These are phyloP conservation scores for Torymus texanus DNA, from an alignment of 2,888 invertebrate genomes.

Conservation along the genomic window DNA sequence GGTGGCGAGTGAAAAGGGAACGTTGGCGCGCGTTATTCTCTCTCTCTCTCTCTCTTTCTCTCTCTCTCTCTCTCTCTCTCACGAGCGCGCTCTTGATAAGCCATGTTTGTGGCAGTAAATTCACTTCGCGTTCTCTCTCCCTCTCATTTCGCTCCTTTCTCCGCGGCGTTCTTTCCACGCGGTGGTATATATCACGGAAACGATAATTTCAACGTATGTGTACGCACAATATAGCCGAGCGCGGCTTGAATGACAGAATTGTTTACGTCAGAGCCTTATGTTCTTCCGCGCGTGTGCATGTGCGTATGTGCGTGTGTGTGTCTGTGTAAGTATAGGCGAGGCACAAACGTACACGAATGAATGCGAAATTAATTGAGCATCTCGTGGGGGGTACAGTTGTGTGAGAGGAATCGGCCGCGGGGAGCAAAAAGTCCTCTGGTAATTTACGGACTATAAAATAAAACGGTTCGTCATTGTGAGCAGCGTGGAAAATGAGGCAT, in stretches of 20 bases:
- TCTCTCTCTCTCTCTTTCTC: too few relatives aligned
- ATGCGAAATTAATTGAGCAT: too few relatives aligned
- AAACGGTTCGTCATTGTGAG: background rate
- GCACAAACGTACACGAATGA: too few relatives aligned
- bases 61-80: too few relatives aligned
- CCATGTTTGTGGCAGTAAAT: constrained; percentile 29
- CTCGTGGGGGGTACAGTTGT: too few relatives aligned
- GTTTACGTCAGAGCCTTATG: constrained; percentile 20
- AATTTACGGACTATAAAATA: constrained; percentile 1
- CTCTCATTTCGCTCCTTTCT: constrained; percentile 2
- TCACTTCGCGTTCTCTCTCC: background rate
- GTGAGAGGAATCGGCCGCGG: too few relatives aligned
- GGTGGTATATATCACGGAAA: constrained; percentile 8
- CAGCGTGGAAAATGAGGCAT: too few relatives aligned
- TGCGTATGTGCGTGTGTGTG: constrained; percentile 8
- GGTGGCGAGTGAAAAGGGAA: constrained; percentile 17
- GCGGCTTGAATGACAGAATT: constrained; percentile 20
- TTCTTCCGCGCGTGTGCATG: too few relatives aligned
- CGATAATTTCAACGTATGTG: constrained; percentile 21
- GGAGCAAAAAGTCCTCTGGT: too few relatives aligned
- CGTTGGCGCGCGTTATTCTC: too few relatives aligned
- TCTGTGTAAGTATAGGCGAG: background rate
- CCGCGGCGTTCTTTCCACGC: constrained; percentile 11
- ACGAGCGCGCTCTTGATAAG: constrained; percentile 33
- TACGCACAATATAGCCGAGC: background rate